Evolutionary conservation across 2,113 vertebrate species (phyloP).

Genomic region (human): GRCh38 chr3:151297501-151298000

Average conservation of each 20-base stretch:
- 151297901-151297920: background rate
- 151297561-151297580: background rate
- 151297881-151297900: too few relatives aligned
- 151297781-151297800: background rate
- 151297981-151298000: background rate
- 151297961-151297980: background rate
- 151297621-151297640: rapidly evolving
- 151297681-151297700: background rate
- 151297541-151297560: background rate
- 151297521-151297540: background rate
- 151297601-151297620: background rate
- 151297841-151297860: background rate
- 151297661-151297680: background rate
- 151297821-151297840: background rate
- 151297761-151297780: background rate
- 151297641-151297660: background rate
- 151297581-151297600: rapidly evolving
- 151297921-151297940: background rate
- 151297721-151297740: background rate
- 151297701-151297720: background rate
- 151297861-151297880: background rate
- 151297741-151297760: constrained; percentile 30
- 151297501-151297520: background rate
- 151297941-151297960: background rate
- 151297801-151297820: constrained; percentile 32